Evolutionary conservation across 2,888 invertebrate genomes (phyloP).

Genomic region (Melanchra persicariae): DNA sequence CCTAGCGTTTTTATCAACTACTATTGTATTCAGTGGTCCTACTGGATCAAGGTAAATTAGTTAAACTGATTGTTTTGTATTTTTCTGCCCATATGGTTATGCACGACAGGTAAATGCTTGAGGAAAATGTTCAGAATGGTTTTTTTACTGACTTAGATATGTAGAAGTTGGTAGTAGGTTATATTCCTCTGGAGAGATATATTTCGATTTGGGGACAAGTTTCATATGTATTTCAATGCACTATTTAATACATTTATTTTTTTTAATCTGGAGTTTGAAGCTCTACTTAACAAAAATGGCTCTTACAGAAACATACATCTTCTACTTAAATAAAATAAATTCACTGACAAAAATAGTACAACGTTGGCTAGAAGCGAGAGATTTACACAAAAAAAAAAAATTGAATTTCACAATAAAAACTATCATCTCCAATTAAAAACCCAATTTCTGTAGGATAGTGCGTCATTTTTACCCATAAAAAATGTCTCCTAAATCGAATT

Average conservation of each 20-base stretch:
- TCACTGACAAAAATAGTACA: too few species aligned
- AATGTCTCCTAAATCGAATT: neutral
- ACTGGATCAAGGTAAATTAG: neutral
- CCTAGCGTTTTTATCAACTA: neutral
- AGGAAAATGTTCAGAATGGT: constrained; percentile 11
- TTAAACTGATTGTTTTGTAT: neutral
- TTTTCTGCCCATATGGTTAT: neutral
- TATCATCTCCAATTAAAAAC: too few species aligned
- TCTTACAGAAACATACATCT: neutral
- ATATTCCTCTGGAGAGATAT: neutral
- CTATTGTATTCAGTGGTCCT: neutral
- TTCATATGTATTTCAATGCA: neutral
- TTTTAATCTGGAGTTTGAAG: too few species aligned
- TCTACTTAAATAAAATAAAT: neutral
- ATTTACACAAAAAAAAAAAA: too few species aligned
- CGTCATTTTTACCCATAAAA: neutral
- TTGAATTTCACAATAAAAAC: too few species aligned
- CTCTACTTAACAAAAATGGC: neutral
- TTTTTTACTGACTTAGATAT: neutral
- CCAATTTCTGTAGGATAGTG: neutral
- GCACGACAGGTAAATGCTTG: neutral
- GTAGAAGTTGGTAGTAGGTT: neutral
- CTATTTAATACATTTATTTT: too few species aligned
- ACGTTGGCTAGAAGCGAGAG: too few species aligned
- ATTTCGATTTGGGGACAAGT: neutral